Conservation (phyloP, 92 coral and sea anemone species). For the Palythoa heliodiscus region DNA sequence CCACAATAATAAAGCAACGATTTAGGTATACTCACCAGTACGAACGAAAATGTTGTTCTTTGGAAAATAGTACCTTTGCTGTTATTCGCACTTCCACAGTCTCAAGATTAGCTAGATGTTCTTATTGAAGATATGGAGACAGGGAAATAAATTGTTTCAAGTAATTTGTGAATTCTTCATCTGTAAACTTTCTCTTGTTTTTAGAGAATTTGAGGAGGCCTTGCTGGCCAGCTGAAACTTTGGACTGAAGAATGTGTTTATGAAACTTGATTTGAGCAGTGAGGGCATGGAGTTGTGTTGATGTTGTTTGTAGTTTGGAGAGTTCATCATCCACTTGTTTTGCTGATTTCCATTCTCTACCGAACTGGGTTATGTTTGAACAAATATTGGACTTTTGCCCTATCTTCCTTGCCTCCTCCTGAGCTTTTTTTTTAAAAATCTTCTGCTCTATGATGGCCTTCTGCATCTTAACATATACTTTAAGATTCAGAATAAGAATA, state of each 20-base stretch:
- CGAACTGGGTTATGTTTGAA: slow-evolving; percentile 14
- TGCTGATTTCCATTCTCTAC: slow-evolving; percentile 21
- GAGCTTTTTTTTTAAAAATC: slow-evolving; percentile 3
- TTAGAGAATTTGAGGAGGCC: slow-evolving; percentile 23
- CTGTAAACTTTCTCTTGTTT: slow-evolving; percentile 18
- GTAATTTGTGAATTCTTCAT: neutral
- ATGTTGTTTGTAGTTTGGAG: neutral
- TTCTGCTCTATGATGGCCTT: slow-evolving; percentile 30
- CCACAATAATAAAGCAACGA: no score
- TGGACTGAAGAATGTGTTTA: slow-evolving; percentile 13
- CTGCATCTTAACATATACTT: slow-evolving; percentile 7
- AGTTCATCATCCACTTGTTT: slow-evolving; percentile 5
- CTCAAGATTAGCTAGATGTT: slow-evolving; percentile 30
- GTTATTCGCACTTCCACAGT: slow-evolving; percentile 31
- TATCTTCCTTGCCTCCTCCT: slow-evolving; percentile 35
- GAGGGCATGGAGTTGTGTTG: neutral
- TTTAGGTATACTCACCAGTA: no score
- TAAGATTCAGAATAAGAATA: no score
- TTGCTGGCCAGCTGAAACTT: slow-evolving; percentile 8
- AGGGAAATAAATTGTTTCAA: slow-evolving; percentile 23
- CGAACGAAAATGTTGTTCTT: no score
- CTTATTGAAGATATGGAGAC: slow-evolving; percentile 19
- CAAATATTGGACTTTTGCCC: slow-evolving; percentile 20
- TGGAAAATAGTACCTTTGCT: slow-evolving; percentile 1
- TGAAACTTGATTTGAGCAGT: slow-evolving; percentile 17